A percentile compares a stretch with the other conserved stretches of the same genome.
These are phyloP conservation scores for Thyatira batis DNA, from an alignment of 2,888 invertebrate species.

Conservation along the genomic window DNA sequence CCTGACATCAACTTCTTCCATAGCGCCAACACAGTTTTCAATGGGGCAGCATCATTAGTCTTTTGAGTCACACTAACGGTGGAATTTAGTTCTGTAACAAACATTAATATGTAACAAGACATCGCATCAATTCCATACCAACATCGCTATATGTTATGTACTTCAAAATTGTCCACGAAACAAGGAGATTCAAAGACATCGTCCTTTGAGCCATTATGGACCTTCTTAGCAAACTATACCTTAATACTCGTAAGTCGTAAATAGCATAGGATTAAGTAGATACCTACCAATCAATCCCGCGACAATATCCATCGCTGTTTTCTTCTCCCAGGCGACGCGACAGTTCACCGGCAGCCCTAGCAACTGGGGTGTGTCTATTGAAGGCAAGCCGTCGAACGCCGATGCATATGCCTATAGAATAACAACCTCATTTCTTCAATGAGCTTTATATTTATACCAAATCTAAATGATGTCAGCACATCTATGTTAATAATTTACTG, in stretches of 20 bases:
- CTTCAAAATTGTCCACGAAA: no score
- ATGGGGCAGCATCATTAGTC: constrained; percentile 79
- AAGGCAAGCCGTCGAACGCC: constrained; percentile 85
- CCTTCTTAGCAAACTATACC: no score
- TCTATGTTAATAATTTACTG: no score
- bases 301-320: constrained; percentile 83
- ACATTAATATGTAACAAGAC: background rate
- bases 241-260: no score
- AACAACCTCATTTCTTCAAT: no score
- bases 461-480: no score
- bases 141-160: no score
- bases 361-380: constrained; percentile 87
- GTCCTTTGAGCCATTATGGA: no score
- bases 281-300: constrained; percentile 43
- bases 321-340: constrained; percentile 91
- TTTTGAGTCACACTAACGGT: constrained; percentile 68
- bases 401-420: constrained; percentile 84
- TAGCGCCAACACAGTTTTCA: constrained; percentile 85
- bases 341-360: constrained; percentile 95
- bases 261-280: background rate
- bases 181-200: no score
- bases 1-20: constrained; percentile 92
- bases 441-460: no score
- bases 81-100: constrained; percentile 57
- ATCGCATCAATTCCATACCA: no score